phyloP scores from a whole-genome alignment of 2,797 vertebrate species.

The Denticeps clupeoides region DNA sequence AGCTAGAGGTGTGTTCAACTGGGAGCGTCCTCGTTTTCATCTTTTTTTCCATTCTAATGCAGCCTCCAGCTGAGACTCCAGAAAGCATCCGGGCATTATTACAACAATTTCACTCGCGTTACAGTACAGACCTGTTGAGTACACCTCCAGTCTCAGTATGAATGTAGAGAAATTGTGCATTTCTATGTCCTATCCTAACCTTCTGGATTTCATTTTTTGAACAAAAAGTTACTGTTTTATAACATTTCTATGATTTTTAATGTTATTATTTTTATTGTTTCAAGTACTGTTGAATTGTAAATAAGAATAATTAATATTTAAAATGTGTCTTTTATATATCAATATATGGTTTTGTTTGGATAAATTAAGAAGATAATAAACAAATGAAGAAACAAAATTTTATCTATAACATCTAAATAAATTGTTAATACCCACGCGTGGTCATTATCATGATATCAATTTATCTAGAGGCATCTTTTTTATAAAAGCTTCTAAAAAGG shows the following conservation, averaged over 20 bases:
- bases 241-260: conserved; percentile 69
- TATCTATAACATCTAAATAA: conserved; percentile 89
- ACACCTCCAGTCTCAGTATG: conserved; percentile 52
- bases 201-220: conserved; percentile 66
- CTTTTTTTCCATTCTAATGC: conserved; percentile 18
- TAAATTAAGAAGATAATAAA: conserved; percentile 51
- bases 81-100: not conserved
- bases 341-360: conserved; percentile 59
- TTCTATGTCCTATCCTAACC: conserved; percentile 50
- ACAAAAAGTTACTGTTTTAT: conserved; percentile 79
- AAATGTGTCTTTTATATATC: conserved; percentile 73
- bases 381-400: conserved; percentile 71
- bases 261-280: conserved; percentile 67
- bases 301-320: conserved; percentile 96
- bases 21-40: conserved; percentile 12
- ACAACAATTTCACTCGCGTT: not conserved
- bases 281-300: conserved; percentile 87
- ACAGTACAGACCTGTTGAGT: conserved; percentile 31
- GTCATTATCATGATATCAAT: too few relatives aligned
- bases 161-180: conserved; percentile 61
- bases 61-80: conserved; percentile 34
- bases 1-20: conserved; percentile 57
- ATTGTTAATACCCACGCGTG: conserved; percentile 48
- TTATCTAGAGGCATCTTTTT: too few relatives aligned
- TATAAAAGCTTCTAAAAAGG: too few relatives aligned